A percentile compares a stretch with the other conserved stretches of the same genome.
These are phyloP conservation scores for Sinocyclocheilus anophthalmus DNA, from an alignment of 2,113 vertebrate species.

Conservation along the genomic window DNA sequence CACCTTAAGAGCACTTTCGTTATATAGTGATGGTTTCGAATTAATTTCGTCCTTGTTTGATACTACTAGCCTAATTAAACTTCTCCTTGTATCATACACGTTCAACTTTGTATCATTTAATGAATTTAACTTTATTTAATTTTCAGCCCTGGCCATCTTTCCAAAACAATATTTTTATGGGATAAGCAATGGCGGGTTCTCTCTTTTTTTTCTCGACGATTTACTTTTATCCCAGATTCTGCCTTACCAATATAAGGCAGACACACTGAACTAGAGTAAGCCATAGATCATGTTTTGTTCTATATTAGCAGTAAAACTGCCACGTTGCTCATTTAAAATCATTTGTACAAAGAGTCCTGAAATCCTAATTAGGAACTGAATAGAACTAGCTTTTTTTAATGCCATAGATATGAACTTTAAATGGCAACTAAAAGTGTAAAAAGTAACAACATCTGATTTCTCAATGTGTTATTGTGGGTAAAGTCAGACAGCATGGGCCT, in stretches of 20 bases:
- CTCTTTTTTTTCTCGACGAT: neutral
- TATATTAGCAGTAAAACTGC: neutral
- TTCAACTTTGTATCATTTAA: neutral
- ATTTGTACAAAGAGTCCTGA: neutral
- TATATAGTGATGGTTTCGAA: neutral
- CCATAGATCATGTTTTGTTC: neutral
- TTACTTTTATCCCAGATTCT: neutral
- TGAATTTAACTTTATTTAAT: neutral
- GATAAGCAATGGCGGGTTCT: neutral
- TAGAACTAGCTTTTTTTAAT: neutral
- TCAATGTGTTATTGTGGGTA: neutral
- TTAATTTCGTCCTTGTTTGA: neutral
- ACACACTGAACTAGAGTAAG: neutral
- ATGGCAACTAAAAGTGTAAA: neutral
- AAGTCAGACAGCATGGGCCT: constrained; percentile 26
- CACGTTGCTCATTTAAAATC: neutral
- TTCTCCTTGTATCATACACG: neutral
- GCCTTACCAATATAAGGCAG: neutral
- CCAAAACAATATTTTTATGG: neutral
- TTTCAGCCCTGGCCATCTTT: neutral
- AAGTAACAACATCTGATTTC: neutral
- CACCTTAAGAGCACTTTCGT: neutral
- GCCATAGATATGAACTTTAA: neutral
- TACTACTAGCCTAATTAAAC: neutral
- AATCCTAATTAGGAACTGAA: neutral